Evolutionary conservation across 2,888 invertebrate species (phyloP).

Genomic region (Agrochola circellaris): DNA sequence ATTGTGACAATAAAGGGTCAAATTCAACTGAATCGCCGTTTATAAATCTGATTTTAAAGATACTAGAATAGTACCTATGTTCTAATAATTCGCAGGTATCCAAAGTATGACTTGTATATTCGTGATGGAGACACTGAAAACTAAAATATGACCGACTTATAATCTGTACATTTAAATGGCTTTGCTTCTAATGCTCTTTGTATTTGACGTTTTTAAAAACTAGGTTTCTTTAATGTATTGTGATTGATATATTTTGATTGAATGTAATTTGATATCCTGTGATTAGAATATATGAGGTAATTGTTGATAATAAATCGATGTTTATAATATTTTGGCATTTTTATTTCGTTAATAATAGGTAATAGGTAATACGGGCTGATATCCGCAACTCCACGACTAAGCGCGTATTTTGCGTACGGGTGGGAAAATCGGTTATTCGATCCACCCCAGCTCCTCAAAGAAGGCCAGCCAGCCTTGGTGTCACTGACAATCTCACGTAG

Average conservation of each 20-base stretch:
- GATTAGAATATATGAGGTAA: slow-evolving; percentile 81
- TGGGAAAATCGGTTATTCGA: too few species aligned
- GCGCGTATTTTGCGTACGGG: too few species aligned
- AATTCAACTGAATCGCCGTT: slow-evolving; percentile 49
- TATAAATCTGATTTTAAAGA: slow-evolving; percentile 31
- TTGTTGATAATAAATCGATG: slow-evolving; percentile 84
- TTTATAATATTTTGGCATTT: slow-evolving; percentile 67
- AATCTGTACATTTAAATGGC: too few species aligned
- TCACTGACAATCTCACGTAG: too few species aligned
- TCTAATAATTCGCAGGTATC: slow-evolving; percentile 55
- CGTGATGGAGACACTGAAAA: slow-evolving; percentile 27
- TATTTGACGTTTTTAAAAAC: slow-evolving; percentile 67
- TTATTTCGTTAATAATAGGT: too few species aligned
- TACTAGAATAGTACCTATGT: slow-evolving; percentile 57
- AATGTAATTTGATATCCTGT: slow-evolving; percentile 83
- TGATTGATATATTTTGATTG: slow-evolving; percentile 74
- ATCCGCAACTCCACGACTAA: too few species aligned
- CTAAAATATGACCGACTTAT: slow-evolving; percentile 34
- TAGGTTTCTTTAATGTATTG: slow-evolving; percentile 71
- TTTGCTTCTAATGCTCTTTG: slow-evolving; percentile 57
- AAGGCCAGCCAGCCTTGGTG: too few species aligned
- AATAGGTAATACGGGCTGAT: too few species aligned
- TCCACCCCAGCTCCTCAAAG: too few species aligned
- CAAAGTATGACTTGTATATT: slow-evolving; percentile 54
- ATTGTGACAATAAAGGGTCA: background rate